Evolutionary conservation across 2,113 vertebrate species (phyloP).

Genomic region (Callospermophilus lateralis): DNA sequence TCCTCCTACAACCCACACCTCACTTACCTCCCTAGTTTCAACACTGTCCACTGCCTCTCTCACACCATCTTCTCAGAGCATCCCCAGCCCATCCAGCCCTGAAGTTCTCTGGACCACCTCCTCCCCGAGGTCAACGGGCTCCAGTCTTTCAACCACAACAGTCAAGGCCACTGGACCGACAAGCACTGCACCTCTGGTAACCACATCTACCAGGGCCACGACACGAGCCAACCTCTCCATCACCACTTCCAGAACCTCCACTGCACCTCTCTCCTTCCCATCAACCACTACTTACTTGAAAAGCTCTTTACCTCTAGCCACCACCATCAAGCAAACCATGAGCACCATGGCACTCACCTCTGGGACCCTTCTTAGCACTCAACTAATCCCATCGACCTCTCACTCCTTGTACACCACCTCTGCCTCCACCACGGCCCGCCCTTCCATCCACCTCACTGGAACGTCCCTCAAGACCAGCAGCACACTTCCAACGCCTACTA

Average conservation of each 20-base stretch:
- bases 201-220: too few relatives aligned
- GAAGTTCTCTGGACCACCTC: fast-evolving
- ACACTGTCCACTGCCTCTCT: too few relatives aligned
- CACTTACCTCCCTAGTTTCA: too few relatives aligned
- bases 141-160: too few relatives aligned
- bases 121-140: fast-evolving
- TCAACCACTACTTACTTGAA: too few relatives aligned
- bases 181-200: too few relatives aligned
- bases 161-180: too few relatives aligned
- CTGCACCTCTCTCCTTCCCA: background rate
- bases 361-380: fast-evolving
- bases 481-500: fast-evolving
- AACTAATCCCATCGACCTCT: fast-evolving
- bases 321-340: fast-evolving
- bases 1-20: too few relatives aligned
- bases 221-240: too few relatives aligned
- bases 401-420: fast-evolving
- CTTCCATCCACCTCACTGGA: background rate
- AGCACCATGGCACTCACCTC: fast-evolving
- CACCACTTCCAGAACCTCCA: too few relatives aligned
- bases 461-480: background rate
- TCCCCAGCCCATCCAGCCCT: too few relatives aligned
- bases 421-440: fast-evolving
- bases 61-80: too few relatives aligned
- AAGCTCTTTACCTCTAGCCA: fast-evolving